These are phyloP conservation scores for Cremastobaeus sp. DNA, from an alignment of 2,888 invertebrate species.

Conservation along the genomic window DNA sequence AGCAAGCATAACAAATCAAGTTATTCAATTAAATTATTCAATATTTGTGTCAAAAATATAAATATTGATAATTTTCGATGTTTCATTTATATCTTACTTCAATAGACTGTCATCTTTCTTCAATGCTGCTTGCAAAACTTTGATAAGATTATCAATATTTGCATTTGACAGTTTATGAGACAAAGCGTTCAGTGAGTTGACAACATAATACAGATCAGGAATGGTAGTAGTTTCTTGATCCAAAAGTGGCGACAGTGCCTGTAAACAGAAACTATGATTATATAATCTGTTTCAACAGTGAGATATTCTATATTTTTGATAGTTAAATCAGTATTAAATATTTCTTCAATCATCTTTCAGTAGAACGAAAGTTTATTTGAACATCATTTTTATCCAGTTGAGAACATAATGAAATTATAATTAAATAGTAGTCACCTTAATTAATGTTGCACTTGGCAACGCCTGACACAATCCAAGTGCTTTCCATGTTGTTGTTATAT, in stretches of 20 bases:
- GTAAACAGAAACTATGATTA: conserved; percentile 21
- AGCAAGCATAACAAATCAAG: too few species aligned
- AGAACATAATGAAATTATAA: too few species aligned
- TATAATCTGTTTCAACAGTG: too few species aligned
- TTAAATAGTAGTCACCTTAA: conserved; percentile 77
- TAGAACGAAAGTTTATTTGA: conserved; percentile 72
- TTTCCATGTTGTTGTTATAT: conserved; percentile 83
- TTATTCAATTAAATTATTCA: too few species aligned
- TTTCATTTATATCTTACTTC: conserved; percentile 82
- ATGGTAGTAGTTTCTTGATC: conserved; percentile 84
- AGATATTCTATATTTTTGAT: neutral
- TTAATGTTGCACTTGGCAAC: conserved; percentile 79
- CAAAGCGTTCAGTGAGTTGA: conserved; percentile 84
- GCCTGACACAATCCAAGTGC: conserved; percentile 81
- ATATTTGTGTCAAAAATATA: too few species aligned
- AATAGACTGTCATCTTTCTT: conserved; percentile 91
- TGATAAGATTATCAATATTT: conserved; percentile 83
- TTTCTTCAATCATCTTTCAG: conserved; percentile 69
- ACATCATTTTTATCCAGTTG: conserved; percentile 67
- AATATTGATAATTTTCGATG: too few species aligned
- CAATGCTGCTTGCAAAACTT: conserved; percentile 86
- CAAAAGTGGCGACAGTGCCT: conserved; percentile 80
- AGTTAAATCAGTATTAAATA: conserved; percentile 43
- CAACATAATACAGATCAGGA: conserved; percentile 86
- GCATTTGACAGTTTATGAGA: conserved; percentile 83